Percentiles rank a stretch among this genome's conserved stretches.
These are phyloP conservation scores for Agelastica alni DNA, from an alignment of 2,888 invertebrate species.

Conservation along the genomic window DNA sequence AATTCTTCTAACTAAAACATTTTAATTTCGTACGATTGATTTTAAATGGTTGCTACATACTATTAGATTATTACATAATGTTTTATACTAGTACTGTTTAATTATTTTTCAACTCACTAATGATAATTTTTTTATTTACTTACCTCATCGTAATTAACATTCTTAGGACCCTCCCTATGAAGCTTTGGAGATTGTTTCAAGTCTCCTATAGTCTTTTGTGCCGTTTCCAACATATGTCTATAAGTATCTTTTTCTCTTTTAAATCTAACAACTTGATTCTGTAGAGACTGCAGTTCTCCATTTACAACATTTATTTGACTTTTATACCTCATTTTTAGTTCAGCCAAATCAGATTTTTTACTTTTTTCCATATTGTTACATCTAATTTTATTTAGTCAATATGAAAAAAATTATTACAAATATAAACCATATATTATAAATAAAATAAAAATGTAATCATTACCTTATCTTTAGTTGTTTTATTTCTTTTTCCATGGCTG, in stretches of 20 bases:
- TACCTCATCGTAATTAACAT: slow-evolving; percentile 77
- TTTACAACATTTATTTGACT: slow-evolving; percentile 79
- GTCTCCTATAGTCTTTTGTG: slow-evolving; percentile 82
- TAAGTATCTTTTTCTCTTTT: slow-evolving; percentile 87
- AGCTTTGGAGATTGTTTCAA: slow-evolving; percentile 66
- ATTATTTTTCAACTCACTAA: no score
- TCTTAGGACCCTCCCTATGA: slow-evolving; percentile 61
- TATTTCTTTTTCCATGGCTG: slow-evolving; percentile 76
- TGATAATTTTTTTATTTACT: no score
- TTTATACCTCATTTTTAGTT: slow-evolving; percentile 83
- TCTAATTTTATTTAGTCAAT: no score
- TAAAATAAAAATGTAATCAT: no score
- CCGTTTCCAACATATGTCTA: slow-evolving; percentile 86
- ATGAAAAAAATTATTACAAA: no score
- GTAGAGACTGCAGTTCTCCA: slow-evolving; percentile 81
- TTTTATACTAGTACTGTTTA: no score
- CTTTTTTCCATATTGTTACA: slow-evolving; percentile 68
- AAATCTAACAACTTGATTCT: slow-evolving; percentile 78
- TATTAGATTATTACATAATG: no score
- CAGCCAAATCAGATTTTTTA: slow-evolving; percentile 77
- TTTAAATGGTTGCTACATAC: no score
- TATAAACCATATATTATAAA: no score
- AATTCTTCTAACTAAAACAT: slow-evolving; percentile 68
- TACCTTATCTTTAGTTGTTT: slow-evolving; percentile 68
- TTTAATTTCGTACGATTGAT: no score